phyloP scores from a whole-genome alignment of 2,888 invertebrate genomes.

The Lottia scabra region DNA sequence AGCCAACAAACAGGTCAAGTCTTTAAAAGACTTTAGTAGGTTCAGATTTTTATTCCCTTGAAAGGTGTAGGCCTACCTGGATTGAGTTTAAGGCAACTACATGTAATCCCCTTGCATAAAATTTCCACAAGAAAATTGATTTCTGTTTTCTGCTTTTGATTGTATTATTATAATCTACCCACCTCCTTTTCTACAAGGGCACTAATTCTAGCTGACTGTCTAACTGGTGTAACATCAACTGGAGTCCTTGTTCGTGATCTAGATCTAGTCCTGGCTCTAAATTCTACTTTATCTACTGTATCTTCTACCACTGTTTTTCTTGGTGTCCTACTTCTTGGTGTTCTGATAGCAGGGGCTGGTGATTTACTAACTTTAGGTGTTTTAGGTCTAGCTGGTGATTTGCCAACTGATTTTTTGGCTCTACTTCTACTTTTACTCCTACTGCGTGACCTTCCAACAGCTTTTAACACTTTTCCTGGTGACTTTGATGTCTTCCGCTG shows the following conservation, averaged over 20 bases:
- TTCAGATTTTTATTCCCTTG: no score
- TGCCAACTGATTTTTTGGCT: constrained; percentile 31
- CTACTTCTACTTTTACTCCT: constrained; percentile 43
- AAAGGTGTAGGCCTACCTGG: no score
- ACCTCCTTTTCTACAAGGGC: constrained; percentile 29
- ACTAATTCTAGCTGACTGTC: constrained; percentile 27
- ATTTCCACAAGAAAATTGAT: no score
- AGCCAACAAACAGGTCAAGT: no score
- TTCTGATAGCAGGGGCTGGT: constrained; percentile 17
- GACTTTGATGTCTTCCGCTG: constrained; percentile 32
- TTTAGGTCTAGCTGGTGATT: constrained; percentile 22
- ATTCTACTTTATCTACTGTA: constrained; percentile 10
- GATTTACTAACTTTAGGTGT: constrained; percentile 22
- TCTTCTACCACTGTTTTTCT: constrained; percentile 23
- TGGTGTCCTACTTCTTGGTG: constrained; percentile 11
- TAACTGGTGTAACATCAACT: constrained; percentile 30
- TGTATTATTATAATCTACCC: no score
- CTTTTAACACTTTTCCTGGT: constrained; percentile 18
- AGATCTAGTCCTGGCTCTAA: not conserved
- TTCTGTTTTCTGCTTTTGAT: no score
- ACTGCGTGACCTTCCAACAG: constrained; percentile 27
- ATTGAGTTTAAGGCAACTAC: no score
- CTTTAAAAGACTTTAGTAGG: no score
- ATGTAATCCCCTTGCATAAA: no score
- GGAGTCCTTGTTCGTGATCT: not conserved